These are phyloP conservation scores for Temnopleurus reevesii DNA, from an alignment of 53 echinoderm and acorn worm species.

Conservation along the genomic window DNA sequence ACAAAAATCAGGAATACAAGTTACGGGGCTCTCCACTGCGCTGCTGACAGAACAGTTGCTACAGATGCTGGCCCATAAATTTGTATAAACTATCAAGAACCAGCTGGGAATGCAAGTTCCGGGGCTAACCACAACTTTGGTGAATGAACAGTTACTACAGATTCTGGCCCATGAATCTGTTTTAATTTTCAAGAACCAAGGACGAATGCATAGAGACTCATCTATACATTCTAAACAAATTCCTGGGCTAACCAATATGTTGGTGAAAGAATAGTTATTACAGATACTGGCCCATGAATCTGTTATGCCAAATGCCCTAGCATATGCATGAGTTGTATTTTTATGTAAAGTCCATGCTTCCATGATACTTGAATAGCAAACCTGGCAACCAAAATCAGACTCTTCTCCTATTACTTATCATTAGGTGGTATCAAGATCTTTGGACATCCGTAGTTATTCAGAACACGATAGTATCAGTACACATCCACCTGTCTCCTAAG, in stretches of 20 bases:
- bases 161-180: conserved; percentile 6
- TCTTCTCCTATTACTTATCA: too few species aligned
- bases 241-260: background rate
- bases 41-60: conserved; percentile 5
- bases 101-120: background rate
- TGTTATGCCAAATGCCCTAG: too few species aligned
- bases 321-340: too few species aligned
- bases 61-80: conserved; percentile 40
- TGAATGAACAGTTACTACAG: background rate
- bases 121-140: background rate
- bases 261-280: background rate
- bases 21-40: background rate
- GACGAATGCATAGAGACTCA: background rate
- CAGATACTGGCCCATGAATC: background rate
- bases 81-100: background rate
- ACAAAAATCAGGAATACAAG: conserved; percentile 7
- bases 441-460: too few species aligned
- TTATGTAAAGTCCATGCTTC: too few species aligned
- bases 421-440: too few species aligned
- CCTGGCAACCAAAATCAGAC: too few species aligned
- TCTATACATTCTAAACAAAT: too few species aligned
- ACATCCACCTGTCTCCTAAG: too few species aligned
- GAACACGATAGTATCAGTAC: too few species aligned
- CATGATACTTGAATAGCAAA: too few species aligned
- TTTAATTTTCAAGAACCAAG: background rate